phyloP scores from a whole-genome alignment of 2,797 vertebrate genomes.

The Myotis pilosus region DNA sequence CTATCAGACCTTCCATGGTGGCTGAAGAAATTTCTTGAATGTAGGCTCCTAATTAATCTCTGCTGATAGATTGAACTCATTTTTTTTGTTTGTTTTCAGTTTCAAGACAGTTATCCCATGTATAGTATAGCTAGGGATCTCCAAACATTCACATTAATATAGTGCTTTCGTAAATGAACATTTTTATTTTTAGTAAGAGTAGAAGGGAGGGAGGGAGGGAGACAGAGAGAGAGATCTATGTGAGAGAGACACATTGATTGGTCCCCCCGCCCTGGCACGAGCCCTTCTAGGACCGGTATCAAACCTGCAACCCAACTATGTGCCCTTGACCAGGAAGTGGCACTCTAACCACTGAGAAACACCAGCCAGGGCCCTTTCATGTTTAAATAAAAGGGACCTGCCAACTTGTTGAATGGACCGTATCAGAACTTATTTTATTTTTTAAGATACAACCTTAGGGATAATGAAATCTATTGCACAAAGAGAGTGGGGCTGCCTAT shows the following conservation, averaged over 20 bases:
- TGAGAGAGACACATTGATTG: background rate
- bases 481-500: slow-evolving; percentile 10
- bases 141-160: background rate
- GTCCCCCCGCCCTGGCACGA: background rate
- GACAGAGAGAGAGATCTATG: background rate
- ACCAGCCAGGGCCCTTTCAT: background rate
- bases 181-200: background rate
- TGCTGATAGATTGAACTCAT: background rate
- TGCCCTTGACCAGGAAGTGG: background rate
- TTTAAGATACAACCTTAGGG: background rate
- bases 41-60: background rate
- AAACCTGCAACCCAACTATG: background rate
- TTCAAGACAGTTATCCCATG: background rate
- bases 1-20: background rate
- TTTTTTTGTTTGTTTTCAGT: background rate
- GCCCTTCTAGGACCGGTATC: background rate
- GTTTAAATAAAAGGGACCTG: slow-evolving; percentile 43
- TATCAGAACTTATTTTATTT: background rate
- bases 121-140: background rate
- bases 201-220: background rate
- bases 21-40: background rate
- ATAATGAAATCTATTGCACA: background rate
- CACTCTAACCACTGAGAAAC: background rate
- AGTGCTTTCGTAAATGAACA: background rate
- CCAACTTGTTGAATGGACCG: background rate